Evolutionary conservation across 2,113 vertebrate genomes (phyloP).

Genomic region (Notechis scutatus): DNA sequence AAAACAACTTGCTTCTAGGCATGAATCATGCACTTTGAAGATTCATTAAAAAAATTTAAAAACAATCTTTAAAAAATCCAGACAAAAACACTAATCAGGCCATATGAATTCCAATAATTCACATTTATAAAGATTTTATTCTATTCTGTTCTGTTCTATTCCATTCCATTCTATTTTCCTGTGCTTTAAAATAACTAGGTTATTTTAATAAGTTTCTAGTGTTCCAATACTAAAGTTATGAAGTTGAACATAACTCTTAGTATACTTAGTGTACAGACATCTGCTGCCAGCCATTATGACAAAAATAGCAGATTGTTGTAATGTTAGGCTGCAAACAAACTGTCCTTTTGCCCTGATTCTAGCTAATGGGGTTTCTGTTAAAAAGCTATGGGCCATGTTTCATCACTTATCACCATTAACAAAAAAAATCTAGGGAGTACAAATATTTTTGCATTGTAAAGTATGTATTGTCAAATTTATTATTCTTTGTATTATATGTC

Average conservation of each 20-base stretch:
- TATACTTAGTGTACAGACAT: background rate
- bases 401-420: background rate
- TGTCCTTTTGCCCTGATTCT: background rate
- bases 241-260: background rate
- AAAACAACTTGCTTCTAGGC: constrained; percentile 59
- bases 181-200: background rate
- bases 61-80: constrained; percentile 50
- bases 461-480: background rate
- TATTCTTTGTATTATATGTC: background rate
- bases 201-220: background rate
- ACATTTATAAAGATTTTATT: constrained; percentile 49
- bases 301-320: background rate
- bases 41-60: constrained; percentile 35
- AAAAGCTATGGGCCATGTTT: background rate
- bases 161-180: background rate
- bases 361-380: background rate
- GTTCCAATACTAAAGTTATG: background rate
- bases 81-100: constrained; percentile 57
- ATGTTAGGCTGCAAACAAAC: background rate
- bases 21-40: constrained; percentile 57
- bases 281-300: background rate
- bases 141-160: background rate
- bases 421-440: background rate
- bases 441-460: background rate
- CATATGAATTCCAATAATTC: constrained; percentile 56